phyloP scores from a whole-genome alignment of 2,113 vertebrate species.

The Pteronura brasiliensis region DNA sequence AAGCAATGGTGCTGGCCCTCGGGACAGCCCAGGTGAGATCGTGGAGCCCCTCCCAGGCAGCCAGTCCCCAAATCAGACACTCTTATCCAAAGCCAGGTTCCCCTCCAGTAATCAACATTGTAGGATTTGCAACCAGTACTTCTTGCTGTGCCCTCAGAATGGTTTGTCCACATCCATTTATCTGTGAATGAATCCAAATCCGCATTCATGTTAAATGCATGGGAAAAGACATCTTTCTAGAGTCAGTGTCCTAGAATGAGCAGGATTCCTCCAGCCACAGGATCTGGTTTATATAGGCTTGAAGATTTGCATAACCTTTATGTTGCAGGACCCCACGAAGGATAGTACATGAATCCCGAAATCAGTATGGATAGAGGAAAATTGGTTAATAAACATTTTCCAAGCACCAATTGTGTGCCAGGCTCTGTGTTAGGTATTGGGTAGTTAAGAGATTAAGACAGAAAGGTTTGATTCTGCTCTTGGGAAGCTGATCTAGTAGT shows the following conservation, averaged over 20 bases:
- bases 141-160: neutral
- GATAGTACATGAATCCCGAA: neutral
- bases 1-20: neutral
- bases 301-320: neutral
- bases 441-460: neutral
- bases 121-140: neutral
- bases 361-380: neutral
- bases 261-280: neutral
- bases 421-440: neutral
- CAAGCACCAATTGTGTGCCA: neutral
- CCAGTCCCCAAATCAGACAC: neutral
- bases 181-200: neutral
- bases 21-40: neutral
- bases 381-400: neutral
- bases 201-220: neutral
- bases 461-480: neutral
- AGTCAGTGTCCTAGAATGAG: neutral
- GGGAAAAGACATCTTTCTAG: neutral
- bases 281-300: neutral
- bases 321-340: neutral
- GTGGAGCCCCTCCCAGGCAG: accelerated
- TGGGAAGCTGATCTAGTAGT: neutral
- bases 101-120: neutral
- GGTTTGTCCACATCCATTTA: neutral
- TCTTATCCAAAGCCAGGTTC: neutral